A percentile compares a stretch with the other conserved stretches of the same genome.
These are phyloP conservation scores for Coccyzus lansbergi DNA, from an alignment of 2,797 vertebrate genomes.

Conservation along the genomic window DNA sequence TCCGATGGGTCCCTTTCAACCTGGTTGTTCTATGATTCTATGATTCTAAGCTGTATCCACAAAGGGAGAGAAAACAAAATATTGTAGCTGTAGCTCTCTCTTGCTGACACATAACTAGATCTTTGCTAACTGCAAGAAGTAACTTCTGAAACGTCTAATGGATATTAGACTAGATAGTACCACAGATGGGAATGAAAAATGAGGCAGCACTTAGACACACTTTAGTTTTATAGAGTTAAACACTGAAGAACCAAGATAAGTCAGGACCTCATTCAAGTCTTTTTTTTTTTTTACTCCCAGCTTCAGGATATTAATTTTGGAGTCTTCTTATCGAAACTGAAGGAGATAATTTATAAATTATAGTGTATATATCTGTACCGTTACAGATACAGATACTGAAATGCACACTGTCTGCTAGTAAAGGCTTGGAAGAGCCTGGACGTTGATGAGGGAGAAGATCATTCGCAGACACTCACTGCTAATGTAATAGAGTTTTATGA, in stretches of 20 bases:
- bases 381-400: too few relatives aligned
- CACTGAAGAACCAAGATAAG: background rate
- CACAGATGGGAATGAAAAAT: background rate
- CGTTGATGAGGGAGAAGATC: too few relatives aligned
- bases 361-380: background rate
- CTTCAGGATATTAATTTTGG: background rate
- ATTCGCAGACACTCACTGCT: too few relatives aligned
- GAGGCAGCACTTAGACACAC: background rate
- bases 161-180: background rate
- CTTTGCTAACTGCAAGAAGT: background rate
- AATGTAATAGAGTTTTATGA: too few relatives aligned
- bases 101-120: background rate
- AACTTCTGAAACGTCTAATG: background rate
- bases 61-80: background rate
- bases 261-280: background rate
- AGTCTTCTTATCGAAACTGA: background rate
- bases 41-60: background rate
- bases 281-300: background rate
- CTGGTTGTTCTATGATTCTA: too few relatives aligned
- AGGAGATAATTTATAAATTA: background rate
- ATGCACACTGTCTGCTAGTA: too few relatives aligned
- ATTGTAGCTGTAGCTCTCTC: background rate
- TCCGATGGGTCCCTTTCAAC: too few relatives aligned
- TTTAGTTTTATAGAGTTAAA: background rate
- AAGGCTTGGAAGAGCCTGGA: too few relatives aligned